Conservation (phyloP, 2,797 vertebrate genomes). For the Eremophila alpestris region DNA sequence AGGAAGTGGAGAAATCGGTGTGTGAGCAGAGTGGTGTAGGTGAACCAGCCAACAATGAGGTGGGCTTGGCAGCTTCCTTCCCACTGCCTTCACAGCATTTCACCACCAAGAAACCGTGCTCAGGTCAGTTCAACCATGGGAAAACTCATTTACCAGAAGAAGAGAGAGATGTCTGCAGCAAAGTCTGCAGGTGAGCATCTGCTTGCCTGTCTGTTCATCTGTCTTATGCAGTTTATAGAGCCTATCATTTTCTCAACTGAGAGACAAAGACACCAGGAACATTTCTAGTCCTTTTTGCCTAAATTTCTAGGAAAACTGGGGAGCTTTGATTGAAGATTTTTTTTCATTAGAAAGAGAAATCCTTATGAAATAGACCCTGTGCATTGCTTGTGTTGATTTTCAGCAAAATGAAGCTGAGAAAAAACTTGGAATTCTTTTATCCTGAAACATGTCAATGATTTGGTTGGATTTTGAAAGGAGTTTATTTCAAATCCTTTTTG, state of each 20-base stretch:
- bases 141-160: not conserved
- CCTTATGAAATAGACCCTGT: not conserved
- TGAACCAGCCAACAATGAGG: not conserved
- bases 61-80: slow-evolving; percentile 1
- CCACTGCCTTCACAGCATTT: not conserved
- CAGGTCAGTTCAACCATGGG: not conserved
- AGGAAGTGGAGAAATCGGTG: not conserved
- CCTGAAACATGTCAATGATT: not conserved
- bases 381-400: not conserved
- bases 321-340: not conserved
- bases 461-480: not conserved
- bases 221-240: not conserved
- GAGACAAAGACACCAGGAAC: not conserved
- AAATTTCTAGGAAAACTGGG: not conserved
- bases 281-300: not conserved
- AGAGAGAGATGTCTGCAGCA: not conserved
- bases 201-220: not conserved
- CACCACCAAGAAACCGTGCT: not conserved
- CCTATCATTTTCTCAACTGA: not conserved
- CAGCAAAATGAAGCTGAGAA: not conserved
- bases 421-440: not conserved
- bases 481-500: not conserved
- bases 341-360: not conserved
- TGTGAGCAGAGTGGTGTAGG: not conserved
- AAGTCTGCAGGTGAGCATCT: not conserved